Base-by-base conservation (phyloP, 2,888 invertebrate species). In the Serripes groenlandicus region DNA sequence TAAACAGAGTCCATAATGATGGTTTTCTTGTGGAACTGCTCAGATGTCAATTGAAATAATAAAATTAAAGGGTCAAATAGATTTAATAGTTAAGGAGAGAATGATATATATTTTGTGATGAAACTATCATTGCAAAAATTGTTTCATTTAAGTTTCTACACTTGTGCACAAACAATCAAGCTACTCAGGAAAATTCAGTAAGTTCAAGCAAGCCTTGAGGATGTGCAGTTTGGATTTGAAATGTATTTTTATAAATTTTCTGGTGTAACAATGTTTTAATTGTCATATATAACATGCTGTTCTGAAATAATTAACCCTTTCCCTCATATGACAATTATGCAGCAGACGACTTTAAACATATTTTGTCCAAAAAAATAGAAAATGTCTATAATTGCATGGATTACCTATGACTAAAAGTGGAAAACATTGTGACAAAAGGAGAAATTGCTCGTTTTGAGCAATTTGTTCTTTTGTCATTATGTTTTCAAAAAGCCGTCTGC, bases 171-270 rank as follows among this genome's bases (percentile, higher is more conserved):
- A 83, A 92, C 93, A n/a, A 88, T 92, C 77, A 89, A 90, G 82
- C 90, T 93, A 37, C 81, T 93, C 77, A 90, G 90, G 83, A 90
- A 90, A 86, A 93, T 93, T 80, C 92, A 92, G 93, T 93, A 92
- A 93, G 93, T 93, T 56, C 28, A 32, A 15, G 62, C 72, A 72
- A 71, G 75, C 60, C 35, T 49, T 74, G 69, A 58, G 23, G 74
- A 73, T 35, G 42, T 60, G 66, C 23, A 64, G 74, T 74, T 62
- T 73, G 62, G 49, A 70, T 56, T 66, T 66, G 72, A 54, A 3
- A 34, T 34, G 58, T 54, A 58, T 56, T 75, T 69, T 66, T 4
- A 58, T 56, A 68, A 71, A 78, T 75, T 79, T 42, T 69, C 79
- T 75, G 75, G 79, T 73, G 68, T 56, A 1, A 3, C 2, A 21